Percentiles rank a stretch among this genome's conserved stretches.
These are phyloP conservation scores for Eleutherodactylus coqui DNA, from an alignment of 2,797 vertebrate genomes.

Conservation along the genomic window DNA sequence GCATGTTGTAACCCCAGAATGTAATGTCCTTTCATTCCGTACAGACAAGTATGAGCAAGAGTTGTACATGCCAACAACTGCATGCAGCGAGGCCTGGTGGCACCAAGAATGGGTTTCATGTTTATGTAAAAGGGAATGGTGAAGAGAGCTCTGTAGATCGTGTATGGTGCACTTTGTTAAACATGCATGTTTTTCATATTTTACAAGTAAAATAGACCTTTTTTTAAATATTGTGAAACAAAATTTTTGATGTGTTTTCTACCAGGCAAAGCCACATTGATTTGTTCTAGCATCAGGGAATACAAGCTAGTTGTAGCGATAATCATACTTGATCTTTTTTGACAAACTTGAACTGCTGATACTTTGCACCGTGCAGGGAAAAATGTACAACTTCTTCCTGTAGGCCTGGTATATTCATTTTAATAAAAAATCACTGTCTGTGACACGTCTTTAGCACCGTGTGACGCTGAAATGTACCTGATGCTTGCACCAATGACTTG, in stretches of 20 bases:
- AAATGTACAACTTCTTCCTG: background rate
- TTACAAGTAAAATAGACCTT: background rate
- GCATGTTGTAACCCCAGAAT: background rate
- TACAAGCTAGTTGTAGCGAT: background rate
- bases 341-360: background rate
- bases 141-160: background rate
- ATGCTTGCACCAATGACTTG: background rate
- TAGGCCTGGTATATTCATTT: background rate
- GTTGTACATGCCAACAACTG: background rate
- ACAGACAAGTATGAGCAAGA: background rate
- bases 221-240: background rate
- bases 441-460: background rate
- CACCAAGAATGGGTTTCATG: background rate
- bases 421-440: background rate
- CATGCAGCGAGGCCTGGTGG: background rate
- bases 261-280: background rate
- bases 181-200: background rate
- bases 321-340: background rate
- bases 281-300: slow-evolving; percentile 30
- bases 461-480: background rate
- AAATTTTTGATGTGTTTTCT: slow-evolving; percentile 6
- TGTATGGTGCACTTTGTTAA: slow-evolving; percentile 19
- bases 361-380: background rate
- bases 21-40: slow-evolving; percentile 15
- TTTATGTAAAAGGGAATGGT: slow-evolving; percentile 8